Conservation (phyloP, 2,113 vertebrate species). For the Macrotus californicus region DNA sequence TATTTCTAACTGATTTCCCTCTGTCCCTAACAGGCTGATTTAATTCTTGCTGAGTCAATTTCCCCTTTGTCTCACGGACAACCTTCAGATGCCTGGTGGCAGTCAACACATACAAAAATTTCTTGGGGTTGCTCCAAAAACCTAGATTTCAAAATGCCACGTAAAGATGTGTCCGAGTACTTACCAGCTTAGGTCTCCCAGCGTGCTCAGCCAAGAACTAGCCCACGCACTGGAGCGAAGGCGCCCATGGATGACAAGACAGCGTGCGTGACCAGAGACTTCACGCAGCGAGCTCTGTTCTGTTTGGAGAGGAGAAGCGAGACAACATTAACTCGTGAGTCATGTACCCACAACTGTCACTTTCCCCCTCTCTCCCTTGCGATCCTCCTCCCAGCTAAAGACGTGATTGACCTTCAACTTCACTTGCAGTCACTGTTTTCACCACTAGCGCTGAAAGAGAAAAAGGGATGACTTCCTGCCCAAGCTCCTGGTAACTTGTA, state of each 20-base stretch:
- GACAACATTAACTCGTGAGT: not conserved
- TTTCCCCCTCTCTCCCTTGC: rapidly evolving
- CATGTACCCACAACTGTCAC: not conserved
- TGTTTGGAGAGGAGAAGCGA: not conserved
- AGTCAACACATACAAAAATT: not conserved
- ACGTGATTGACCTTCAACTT: not conserved
- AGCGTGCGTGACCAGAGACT: not conserved
- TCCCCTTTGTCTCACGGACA: not conserved
- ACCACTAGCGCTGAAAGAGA: not conserved
- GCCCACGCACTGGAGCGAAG: not conserved
- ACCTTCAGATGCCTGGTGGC: not conserved
- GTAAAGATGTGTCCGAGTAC: not conserved
- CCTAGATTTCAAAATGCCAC: not conserved
- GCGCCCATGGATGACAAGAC: too few relatives aligned
- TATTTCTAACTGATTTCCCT: not conserved
- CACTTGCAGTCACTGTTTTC: not conserved
- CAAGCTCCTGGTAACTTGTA: not conserved
- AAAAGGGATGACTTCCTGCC: not conserved
- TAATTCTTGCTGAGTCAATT: not conserved
- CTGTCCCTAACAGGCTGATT: not conserved
- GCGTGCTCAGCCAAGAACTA: not conserved
- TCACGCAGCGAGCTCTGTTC: not conserved
- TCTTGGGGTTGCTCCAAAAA: not conserved
- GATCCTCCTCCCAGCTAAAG: not conserved
- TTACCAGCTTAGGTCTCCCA: not conserved